phyloP scores from a whole-genome alignment of 2,888 invertebrate genomes.

The Cheilosia impressa region DNA sequence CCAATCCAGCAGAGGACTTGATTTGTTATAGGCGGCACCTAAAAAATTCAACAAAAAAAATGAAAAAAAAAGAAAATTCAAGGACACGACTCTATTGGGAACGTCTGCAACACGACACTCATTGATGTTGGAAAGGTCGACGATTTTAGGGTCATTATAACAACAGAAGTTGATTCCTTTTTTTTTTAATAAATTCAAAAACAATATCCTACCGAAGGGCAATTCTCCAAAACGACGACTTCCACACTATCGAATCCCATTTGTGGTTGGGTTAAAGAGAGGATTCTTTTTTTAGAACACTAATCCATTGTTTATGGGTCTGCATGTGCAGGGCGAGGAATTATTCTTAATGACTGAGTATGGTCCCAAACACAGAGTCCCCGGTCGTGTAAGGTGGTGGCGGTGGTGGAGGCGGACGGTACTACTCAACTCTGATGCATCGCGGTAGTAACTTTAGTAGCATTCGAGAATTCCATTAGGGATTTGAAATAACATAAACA shows the following conservation, averaged over 20 bases:
- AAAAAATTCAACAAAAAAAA: no score
- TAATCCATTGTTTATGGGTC: constrained; percentile 69
- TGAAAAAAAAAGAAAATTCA: neutral
- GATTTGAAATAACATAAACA: constrained; percentile 68
- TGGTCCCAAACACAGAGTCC: constrained; percentile 50
- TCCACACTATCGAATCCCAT: constrained; percentile 59
- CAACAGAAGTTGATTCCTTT: constrained; percentile 39
- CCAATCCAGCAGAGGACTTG: constrained; percentile 15
- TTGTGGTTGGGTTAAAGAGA: constrained; percentile 57
- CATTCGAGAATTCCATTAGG: constrained; percentile 68
- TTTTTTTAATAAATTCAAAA: constrained; percentile 7
- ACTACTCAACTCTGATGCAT: constrained; percentile 1
- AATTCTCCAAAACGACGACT: constrained; percentile 48
- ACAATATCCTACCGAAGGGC: constrained; percentile 4
- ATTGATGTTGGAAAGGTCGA: constrained; percentile 48
- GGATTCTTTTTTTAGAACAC: constrained; percentile 67
- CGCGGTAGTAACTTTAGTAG: constrained; percentile 56
- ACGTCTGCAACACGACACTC: constrained; percentile 58
- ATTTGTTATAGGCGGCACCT: constrained; percentile 9
- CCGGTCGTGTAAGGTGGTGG: constrained; percentile 16
- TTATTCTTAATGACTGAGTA: constrained; percentile 58
- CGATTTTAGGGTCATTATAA: constrained; percentile 54
- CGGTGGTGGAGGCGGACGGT: constrained; percentile 45
- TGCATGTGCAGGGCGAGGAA: constrained; percentile 47
- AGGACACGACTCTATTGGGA: constrained; percentile 9